These are phyloP conservation scores for Teleogryllus oceanicus DNA, from an alignment of 2,888 invertebrate genomes.

Conservation along the genomic window DNA sequence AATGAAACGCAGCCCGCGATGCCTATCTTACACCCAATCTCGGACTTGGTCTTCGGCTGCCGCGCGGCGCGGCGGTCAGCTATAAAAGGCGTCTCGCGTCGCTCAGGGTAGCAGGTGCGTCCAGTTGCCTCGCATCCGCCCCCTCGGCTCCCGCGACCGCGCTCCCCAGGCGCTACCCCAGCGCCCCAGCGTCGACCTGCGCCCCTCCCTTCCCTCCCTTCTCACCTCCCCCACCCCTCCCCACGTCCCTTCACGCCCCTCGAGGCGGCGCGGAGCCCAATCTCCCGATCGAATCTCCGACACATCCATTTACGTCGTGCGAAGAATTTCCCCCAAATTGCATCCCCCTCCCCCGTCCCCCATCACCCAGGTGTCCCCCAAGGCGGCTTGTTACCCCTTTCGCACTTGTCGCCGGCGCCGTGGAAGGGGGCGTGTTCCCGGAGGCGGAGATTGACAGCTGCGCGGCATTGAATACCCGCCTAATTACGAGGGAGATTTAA, in stretches of 20 bases:
- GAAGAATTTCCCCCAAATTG: constrained; percentile 1
- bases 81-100: too few relatives aligned
- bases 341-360: not conserved
- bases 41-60: too few relatives aligned
- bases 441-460: not conserved
- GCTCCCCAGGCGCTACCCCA: too few relatives aligned
- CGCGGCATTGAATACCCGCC: not conserved
- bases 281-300: not conserved
- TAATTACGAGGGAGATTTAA: not conserved
- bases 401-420: not conserved
- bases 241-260: not conserved
- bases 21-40: too few relatives aligned
- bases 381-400: not conserved
- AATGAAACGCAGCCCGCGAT: too few relatives aligned
- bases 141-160: too few relatives aligned
- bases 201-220: too few relatives aligned
- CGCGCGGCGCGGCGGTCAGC: too few relatives aligned
- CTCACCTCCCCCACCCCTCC: not conserved
- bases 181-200: too few relatives aligned
- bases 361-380: not conserved
- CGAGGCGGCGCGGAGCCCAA: not conserved
- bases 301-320: not conserved
- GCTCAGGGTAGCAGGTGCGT: too few relatives aligned
- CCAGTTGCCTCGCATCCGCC: too few relatives aligned
- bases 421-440: not conserved